Evolutionary conservation across 2,888 invertebrate species (phyloP).

Genomic region (Sinopyrophorus schimmeli): DNA sequence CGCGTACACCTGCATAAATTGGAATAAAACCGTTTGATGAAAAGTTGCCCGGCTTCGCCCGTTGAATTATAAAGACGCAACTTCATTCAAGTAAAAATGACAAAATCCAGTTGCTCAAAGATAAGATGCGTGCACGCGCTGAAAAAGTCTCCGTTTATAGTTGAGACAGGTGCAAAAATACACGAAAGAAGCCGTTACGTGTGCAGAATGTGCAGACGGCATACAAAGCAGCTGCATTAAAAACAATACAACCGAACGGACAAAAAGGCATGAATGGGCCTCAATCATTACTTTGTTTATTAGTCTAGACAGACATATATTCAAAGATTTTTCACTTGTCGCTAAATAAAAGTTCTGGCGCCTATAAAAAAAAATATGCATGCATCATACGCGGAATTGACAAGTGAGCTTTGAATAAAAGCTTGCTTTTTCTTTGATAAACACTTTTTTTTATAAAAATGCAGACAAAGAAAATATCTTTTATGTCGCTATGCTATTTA

Average conservation of each 20-base stretch:
- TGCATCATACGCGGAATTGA: conserved; percentile 5
- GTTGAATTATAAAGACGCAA: conserved; percentile 5
- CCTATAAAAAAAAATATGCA: conserved; percentile 13
- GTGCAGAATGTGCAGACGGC: conserved; percentile 15
- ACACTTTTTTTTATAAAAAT: too few species aligned
- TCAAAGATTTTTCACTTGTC: not conserved
- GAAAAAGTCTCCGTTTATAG: conserved; percentile 7
- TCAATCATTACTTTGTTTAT: conserved; percentile 1
- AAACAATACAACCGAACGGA: conserved; percentile 8
- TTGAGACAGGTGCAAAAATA: conserved; percentile 21
- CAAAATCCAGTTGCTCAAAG: not conserved
- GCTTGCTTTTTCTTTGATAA: too few species aligned
- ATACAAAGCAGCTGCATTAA: conserved; percentile 20
- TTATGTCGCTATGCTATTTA: too few species aligned
- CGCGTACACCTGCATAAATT: conserved; percentile 16
- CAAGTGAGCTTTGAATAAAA: too few species aligned
- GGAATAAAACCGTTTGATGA: conserved; percentile 3
- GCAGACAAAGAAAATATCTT: too few species aligned
- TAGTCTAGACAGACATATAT: conserved; percentile 4
- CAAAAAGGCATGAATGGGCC: conserved; percentile 7
- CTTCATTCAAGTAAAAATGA: not conserved
- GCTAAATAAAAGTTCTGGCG: conserved; percentile 11
- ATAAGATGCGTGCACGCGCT: conserved; percentile 8
- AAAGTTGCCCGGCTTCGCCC: conserved; percentile 4
- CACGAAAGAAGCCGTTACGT: conserved; percentile 24